Conservation (phyloP, 2,797 vertebrate genomes). For the Mustela erminea region DNA sequence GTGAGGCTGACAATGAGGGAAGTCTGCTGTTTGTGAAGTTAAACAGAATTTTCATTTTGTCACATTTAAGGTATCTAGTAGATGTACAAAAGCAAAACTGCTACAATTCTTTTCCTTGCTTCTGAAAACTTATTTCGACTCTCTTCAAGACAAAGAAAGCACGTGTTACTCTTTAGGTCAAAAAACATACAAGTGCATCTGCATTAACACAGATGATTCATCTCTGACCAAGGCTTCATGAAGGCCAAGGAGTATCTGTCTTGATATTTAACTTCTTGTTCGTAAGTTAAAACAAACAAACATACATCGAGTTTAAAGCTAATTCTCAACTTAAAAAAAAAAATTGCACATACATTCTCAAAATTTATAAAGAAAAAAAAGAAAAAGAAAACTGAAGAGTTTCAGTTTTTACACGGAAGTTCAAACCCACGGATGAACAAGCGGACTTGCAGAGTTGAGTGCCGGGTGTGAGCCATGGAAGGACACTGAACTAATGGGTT, state of each 20-base stretch:
- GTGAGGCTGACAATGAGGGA: background rate
- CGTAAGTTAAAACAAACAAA: background rate
- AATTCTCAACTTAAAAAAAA: background rate
- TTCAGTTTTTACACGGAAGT: slow-evolving; percentile 41
- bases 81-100: slow-evolving; percentile 1
- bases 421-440: background rate
- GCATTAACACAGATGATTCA: background rate
- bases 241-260: background rate
- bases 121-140: slow-evolving; percentile 12
- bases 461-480: background rate
- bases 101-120: background rate
- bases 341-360: background rate
- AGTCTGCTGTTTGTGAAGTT: background rate
- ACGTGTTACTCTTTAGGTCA: background rate
- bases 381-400: background rate
- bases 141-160: background rate
- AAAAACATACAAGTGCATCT: background rate
- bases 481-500: background rate
- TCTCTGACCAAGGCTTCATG: background rate
- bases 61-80: background rate
- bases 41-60: slow-evolving; percentile 5
- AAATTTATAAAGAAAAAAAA: background rate
- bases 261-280: slow-evolving; percentile 23
- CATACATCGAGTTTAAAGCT: background rate
- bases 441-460: background rate